Evolutionary conservation across 2,888 invertebrate species (phyloP).

Genomic region (Andrena flavipes): DNA sequence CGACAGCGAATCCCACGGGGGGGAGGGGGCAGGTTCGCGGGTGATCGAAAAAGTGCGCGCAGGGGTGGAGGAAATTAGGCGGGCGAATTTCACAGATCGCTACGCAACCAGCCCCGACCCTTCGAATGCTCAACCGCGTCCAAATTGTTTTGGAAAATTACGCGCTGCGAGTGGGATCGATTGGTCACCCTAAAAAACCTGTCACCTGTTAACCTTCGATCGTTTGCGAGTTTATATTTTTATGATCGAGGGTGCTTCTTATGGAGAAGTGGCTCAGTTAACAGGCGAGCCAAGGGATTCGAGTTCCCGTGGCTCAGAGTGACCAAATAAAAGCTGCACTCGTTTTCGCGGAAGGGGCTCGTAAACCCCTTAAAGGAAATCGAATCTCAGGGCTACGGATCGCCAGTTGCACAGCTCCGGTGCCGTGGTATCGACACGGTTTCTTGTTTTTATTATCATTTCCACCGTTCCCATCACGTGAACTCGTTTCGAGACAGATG

Average conservation of each 20-base stretch:
- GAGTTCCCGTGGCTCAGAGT: background rate
- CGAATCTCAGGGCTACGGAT: background rate
- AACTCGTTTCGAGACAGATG: background rate
- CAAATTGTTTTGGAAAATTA: slow-evolving; percentile 34
- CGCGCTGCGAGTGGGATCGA: background rate
- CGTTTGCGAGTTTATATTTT: too few species aligned
- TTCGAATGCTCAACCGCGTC: slow-evolving; percentile 1
- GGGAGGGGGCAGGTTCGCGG: slow-evolving; percentile 35
- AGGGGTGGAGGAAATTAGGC: slow-evolving; percentile 58
- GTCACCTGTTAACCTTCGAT: too few species aligned
- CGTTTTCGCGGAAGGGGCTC: background rate
- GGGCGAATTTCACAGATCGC: slow-evolving; percentile 54
- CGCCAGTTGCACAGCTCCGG: background rate
- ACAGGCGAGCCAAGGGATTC: background rate
- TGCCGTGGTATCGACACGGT: background rate
- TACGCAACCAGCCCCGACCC: slow-evolving; percentile 21
- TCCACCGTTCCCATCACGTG: background rate
- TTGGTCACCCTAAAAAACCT: background rate
- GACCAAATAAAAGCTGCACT: background rate
- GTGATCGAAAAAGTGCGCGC: slow-evolving; percentile 51
- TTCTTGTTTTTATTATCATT: slow-evolving; percentile 10
- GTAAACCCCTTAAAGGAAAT: slow-evolving; percentile 7
- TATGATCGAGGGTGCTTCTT: background rate
- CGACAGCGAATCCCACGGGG: slow-evolving; percentile 29
- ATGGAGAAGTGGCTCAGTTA: background rate